Base-by-base conservation (phyloP, 2,113 vertebrate genomes). In the Canis aureus region DNA sequence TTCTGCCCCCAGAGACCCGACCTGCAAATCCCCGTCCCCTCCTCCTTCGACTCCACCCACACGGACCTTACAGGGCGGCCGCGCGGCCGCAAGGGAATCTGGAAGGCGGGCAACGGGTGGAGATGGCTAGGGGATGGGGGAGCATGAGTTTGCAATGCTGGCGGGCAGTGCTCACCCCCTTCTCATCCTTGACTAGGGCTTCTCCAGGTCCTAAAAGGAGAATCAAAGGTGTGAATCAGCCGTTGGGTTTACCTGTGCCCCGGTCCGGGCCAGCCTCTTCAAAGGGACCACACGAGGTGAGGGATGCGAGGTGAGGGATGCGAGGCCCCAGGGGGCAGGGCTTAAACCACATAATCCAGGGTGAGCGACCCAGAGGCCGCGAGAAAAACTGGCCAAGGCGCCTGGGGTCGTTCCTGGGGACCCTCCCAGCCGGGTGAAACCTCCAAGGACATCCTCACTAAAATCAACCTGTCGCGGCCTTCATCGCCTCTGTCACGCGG, bases 181-280 rank as follows among this genome's bases (percentile, higher is more conserved):
- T 17, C 71, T 83, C 76, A 17, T 64, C 83, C 71, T 94, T 17
- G 69, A 66, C 62, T 84, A 76, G 66, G 78, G 43, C 32, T 57
- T 96, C 96, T 78, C 53, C 90, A 32, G 74, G 88, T 92, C 95
- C 89, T 96, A 88, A 66, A 95, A 95, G 57, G 73, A 95, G 96
- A 95, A 79, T 55, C 92, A 86, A 25, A 91, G 66, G 91, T 0
- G 29, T 22, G 60, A 96, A 74, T 27, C 67, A 20, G 29, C 8
- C 4, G 11, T 62, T 64, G 22, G 0, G 38, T 53, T 23, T 16
- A 29, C 49, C 71, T 27, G 12, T 78, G 25, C 90, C 25, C 78
- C 16, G 19, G 67, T 11, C 81, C 79, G 35, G 67, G 78, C 43
- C 67, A 19, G 59, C 20, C n/a, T 94, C 53, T 82, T 67, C 32